phyloP scores from a whole-genome alignment of 1,140 invertebrate species.

The Elymnias hypermnestra region DNA sequence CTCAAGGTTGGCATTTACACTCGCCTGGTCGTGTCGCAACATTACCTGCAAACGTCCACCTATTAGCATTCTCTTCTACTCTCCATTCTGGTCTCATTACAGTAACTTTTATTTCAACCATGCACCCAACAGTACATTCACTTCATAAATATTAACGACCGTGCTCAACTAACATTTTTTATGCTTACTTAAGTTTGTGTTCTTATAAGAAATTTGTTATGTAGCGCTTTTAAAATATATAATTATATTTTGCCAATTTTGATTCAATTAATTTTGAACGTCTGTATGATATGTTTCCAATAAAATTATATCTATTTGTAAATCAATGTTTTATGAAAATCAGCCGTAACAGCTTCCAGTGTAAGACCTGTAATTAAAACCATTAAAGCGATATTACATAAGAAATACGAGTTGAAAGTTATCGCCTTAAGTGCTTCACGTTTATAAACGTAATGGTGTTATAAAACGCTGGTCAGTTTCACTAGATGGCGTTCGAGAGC shows the following conservation, averaged over 20 bases:
- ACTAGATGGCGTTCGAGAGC: slow-evolving; percentile 38
- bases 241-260: not conserved
- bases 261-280: too few species aligned
- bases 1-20: slow-evolving; percentile 64
- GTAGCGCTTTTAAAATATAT: not conserved
- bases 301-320: too few species aligned
- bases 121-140: slow-evolving; percentile 32
- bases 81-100: slow-evolving; percentile 57
- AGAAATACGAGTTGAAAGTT: slow-evolving; percentile 16
- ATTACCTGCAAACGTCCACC: slow-evolving; percentile 41
- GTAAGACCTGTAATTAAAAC: not conserved
- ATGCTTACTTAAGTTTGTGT: slow-evolving; percentile 15
- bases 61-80: slow-evolving; percentile 54
- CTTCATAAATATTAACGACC: slow-evolving; percentile 35
- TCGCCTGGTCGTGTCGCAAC: slow-evolving; percentile 33
- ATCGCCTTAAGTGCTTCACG: slow-evolving; percentile 13
- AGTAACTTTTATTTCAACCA: slow-evolving; percentile 42
- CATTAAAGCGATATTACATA: slow-evolving; percentile 11
- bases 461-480: slow-evolving; percentile 25
- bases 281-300: too few species aligned
- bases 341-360: not conserved
- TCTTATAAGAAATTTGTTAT: slow-evolving; percentile 20
- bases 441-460: slow-evolving; percentile 17
- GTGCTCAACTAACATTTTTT: slow-evolving; percentile 12
- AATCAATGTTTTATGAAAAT: too few species aligned